Evolutionary conservation across 2,797 vertebrate genomes (phyloP).

Genomic region (Takifugu rubripes): DNA sequence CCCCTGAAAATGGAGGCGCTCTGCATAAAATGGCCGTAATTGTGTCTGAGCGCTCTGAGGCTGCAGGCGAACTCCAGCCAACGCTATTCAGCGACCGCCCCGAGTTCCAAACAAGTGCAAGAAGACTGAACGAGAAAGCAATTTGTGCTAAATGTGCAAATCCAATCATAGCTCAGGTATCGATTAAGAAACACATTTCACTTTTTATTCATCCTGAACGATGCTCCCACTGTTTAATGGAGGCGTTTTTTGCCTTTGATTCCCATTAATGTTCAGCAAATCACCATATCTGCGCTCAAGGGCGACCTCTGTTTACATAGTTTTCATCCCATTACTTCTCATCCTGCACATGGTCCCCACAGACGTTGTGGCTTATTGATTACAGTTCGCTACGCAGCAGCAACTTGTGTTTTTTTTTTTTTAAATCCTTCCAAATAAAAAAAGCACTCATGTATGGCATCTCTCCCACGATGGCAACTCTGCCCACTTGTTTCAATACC

Average conservation of each 20-base stretch:
- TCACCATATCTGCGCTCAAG: slow-evolving; percentile 27
- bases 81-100: background rate
- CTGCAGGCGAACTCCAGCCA: too few species aligned
- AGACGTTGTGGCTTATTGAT: slow-evolving; percentile 43
- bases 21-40: too few species aligned
- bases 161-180: slow-evolving; percentile 16
- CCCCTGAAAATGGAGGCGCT: too few species aligned
- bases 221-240: slow-evolving; percentile 21
- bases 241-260: slow-evolving; percentile 38
- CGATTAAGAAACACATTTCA: slow-evolving; percentile 18
- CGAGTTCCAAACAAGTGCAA: slow-evolving; percentile 20
- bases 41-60: too few species aligned
- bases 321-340: slow-evolving; percentile 53
- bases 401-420: background rate
- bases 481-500: too few species aligned
- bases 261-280: slow-evolving; percentile 41
- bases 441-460: too few species aligned
- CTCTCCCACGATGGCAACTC: too few species aligned
- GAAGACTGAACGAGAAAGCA: slow-evolving; percentile 7
- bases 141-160: slow-evolving; percentile 26
- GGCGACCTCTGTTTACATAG: slow-evolving; percentile 41
- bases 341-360: slow-evolving; percentile 30
- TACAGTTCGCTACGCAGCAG: slow-evolving; percentile 45
- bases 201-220: slow-evolving; percentile 16
- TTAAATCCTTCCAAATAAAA: too few species aligned